Evolutionary conservation across 1,140 invertebrate species (phyloP).

Genomic region (Chironomus tepperi): DNA sequence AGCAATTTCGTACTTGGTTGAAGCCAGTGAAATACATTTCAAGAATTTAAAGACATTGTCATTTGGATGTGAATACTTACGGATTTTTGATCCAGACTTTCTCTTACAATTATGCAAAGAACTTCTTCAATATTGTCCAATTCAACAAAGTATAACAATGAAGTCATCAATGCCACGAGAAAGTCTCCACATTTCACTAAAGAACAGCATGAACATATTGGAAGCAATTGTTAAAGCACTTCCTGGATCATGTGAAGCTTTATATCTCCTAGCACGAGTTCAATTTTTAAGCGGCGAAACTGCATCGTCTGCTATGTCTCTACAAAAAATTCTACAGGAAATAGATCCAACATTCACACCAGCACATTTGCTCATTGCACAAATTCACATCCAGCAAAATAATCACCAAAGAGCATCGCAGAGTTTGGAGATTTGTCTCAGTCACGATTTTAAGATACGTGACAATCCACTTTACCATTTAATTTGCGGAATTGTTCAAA

Average conservation of each 20-base stretch:
- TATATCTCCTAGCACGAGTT: conserved; percentile 68
- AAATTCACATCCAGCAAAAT: conserved; percentile 66
- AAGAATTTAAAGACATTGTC: conserved; percentile 49
- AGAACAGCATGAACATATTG: conserved; percentile 54
- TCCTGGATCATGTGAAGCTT: conserved; percentile 66
- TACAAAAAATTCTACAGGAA: conserved; percentile 65
- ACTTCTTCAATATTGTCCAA: conserved; percentile 64
- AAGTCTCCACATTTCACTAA: conserved; percentile 38
- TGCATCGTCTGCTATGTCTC: conserved; percentile 50
- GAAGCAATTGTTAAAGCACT: conserved; percentile 67
- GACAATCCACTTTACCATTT: conserved; percentile 87
- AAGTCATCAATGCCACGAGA: conserved; percentile 42
- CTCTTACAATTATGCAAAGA: conserved; percentile 69
- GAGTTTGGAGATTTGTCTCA: conserved; percentile 77
- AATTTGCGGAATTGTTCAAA: conserved; percentile 72
- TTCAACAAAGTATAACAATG: conserved; percentile 45
- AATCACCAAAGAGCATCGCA: conserved; percentile 72
- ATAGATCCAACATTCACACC: conserved; percentile 69
- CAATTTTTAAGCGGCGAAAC: conserved; percentile 71
- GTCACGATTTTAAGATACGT: conserved; percentile 83
- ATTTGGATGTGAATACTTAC: conserved; percentile 68
- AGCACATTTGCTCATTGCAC: conserved; percentile 79
- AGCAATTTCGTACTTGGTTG: conserved; percentile 55
- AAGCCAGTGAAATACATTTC: conserved; percentile 62
- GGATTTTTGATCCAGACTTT: conserved; percentile 75